phyloP scores from a whole-genome alignment of 2,888 invertebrate genomes.

The Dynastes tityus region DNA sequence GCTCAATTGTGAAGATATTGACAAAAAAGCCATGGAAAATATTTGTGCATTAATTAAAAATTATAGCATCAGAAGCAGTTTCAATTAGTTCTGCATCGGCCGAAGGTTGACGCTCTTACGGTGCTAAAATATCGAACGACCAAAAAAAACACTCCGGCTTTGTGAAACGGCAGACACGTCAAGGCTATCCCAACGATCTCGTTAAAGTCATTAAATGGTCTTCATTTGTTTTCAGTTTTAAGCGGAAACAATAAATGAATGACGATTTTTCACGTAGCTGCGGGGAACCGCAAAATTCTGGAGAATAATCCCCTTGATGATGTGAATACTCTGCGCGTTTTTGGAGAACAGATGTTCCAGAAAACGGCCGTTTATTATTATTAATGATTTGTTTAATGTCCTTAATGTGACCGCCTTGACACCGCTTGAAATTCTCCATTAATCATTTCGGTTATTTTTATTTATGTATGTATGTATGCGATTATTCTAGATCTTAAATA shows the following conservation, averaged over 20 bases:
- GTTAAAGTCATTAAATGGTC: conserved; percentile 39
- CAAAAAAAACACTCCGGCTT: neutral
- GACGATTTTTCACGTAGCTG: conserved; percentile 34
- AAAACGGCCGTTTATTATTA: conserved; percentile 39
- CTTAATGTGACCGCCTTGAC: conserved; percentile 32
- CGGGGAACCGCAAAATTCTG: conserved; percentile 39
- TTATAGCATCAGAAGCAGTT: conserved; percentile 22
- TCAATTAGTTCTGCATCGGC: conserved; percentile 29
- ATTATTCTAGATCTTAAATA: too few species aligned
- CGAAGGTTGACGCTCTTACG: conserved; percentile 10
- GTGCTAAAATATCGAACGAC: conserved; percentile 6
- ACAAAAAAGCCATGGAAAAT: neutral
- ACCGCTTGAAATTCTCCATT: conserved; percentile 31
- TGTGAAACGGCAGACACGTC: conserved; percentile 15
- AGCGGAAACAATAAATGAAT: conserved; percentile 40
- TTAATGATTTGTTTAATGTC: conserved; percentile 47
- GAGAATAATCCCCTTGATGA: conserved; percentile 16
- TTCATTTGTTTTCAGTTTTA: conserved; percentile 29
- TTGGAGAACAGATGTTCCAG: conserved; percentile 35
- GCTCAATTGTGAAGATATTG: conserved; percentile 18
- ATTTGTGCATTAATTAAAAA: conserved; percentile 16
- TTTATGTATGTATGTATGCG: neutral
- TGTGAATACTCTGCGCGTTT: conserved; percentile 15
- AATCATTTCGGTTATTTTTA: conserved; percentile 25
- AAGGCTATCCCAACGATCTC: conserved; percentile 29